Conservation (phyloP, 2,888 invertebrate species). For the Lithophane leautieri region DNA sequence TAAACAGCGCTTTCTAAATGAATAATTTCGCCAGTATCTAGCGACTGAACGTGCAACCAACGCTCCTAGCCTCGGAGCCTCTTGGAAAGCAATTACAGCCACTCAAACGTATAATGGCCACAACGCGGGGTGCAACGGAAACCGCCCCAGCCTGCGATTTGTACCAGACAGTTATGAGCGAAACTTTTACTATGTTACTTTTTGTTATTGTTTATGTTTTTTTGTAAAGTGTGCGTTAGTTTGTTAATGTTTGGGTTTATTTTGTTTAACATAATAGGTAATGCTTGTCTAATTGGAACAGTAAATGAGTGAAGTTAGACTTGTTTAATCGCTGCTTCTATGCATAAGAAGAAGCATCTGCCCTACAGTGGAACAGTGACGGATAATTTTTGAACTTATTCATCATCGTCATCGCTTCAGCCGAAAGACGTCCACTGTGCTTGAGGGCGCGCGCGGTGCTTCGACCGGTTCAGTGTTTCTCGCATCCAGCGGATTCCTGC, state of each 20-base stretch:
- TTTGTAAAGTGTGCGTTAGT: background rate
- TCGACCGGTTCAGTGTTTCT: no score
- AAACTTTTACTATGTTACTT: slow-evolving; percentile 33
- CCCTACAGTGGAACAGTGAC: background rate
- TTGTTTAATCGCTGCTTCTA: background rate
- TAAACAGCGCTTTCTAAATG: slow-evolving; percentile 46
- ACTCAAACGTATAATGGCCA: slow-evolving; percentile 73
- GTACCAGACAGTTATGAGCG: slow-evolving; percentile 26
- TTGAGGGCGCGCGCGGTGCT: no score
- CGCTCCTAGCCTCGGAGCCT: slow-evolving; percentile 58
- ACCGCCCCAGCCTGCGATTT: slow-evolving; percentile 48
- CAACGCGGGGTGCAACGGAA: slow-evolving; percentile 33
- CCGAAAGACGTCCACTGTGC: no score
- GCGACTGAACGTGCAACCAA: slow-evolving; percentile 56
- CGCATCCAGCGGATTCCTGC: no score
- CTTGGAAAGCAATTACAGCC: slow-evolving; percentile 73
- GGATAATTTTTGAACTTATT: background rate
- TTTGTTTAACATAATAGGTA: background rate
- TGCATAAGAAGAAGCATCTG: background rate
- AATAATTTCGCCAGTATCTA: slow-evolving; percentile 49
- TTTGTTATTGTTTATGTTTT: slow-evolving; percentile 1
- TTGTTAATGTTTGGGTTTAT: background rate
- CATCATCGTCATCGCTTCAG: no score
- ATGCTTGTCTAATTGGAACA: background rate
- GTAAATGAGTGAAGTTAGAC: background rate